These are phyloP conservation scores for Lepidostoma basale DNA, from an alignment of 1,140 invertebrate species.

Conservation along the genomic window DNA sequence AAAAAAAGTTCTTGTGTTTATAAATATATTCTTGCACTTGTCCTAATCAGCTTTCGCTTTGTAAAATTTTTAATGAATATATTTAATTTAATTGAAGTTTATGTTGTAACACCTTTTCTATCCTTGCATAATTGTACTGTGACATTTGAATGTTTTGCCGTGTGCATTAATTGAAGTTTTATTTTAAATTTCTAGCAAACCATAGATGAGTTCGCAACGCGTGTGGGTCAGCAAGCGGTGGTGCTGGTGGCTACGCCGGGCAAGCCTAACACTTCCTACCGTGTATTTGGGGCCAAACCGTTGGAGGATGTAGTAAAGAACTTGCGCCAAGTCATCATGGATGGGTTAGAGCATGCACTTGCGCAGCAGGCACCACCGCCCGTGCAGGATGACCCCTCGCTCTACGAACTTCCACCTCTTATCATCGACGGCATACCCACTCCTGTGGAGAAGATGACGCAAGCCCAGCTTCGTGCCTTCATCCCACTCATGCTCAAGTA, in stretches of 20 bases:
- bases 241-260: constrained; percentile 95
- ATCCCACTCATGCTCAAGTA: constrained; percentile 98
- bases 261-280: constrained; percentile 94
- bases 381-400: constrained; percentile 86
- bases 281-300: constrained; percentile 96
- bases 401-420: constrained; percentile 93
- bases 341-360: constrained; percentile 90
- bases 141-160: no score
- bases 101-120: no score
- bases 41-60: no score
- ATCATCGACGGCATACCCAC: constrained; percentile 98
- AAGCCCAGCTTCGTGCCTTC: constrained; percentile 94
- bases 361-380: constrained; percentile 93
- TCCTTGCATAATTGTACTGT: no score
- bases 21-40: no score
- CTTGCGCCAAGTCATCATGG: constrained; percentile 88
- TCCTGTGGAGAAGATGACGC: constrained; percentile 98
- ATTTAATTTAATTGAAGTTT: constrained; percentile 12
- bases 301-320: constrained; percentile 95
- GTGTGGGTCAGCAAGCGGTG: constrained; percentile 97
- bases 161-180: neutral
- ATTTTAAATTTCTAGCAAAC: constrained; percentile 73
- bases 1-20: no score
- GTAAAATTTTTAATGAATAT: no score
- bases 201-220: constrained; percentile 95